Percentiles rank a stretch among this genome's conserved stretches.
Evolutionary conservation across 2,888 invertebrate genomes (phyloP).

Genomic region (Melipona bicolor): DNA sequence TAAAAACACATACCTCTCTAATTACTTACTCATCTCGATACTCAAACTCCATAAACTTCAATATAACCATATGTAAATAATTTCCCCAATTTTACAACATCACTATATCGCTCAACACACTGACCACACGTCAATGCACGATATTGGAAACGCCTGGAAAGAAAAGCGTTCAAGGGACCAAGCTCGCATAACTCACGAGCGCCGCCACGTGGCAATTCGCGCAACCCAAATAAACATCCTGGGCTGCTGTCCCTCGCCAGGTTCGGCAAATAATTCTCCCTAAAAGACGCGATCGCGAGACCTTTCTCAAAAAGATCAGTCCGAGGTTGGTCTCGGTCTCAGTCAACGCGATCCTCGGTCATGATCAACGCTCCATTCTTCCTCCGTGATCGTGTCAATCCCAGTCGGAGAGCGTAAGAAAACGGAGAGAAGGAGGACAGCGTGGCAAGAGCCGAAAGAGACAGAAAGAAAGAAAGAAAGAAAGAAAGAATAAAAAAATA

Average conservation of each 20-base stretch:
- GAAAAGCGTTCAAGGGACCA: background rate
- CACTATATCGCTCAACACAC: background rate
- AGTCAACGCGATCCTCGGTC: constrained; percentile 42
- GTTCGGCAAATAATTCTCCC: background rate
- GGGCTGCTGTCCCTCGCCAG: constrained; percentile 2
- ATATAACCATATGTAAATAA: too few relatives aligned
- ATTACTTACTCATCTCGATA: background rate
- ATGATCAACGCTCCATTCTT: constrained; percentile 59
- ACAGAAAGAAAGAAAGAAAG: background rate
- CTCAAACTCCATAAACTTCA: background rate
- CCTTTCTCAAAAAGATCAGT: background rate
- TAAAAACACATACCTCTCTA: background rate
- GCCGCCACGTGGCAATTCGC: constrained; percentile 7
- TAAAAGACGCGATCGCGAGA: constrained; percentile 31
- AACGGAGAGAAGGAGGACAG: background rate
- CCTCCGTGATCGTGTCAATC: too few relatives aligned
- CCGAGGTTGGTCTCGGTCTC: constrained; percentile 14
- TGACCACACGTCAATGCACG: background rate
- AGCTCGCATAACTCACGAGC: constrained; percentile 13
- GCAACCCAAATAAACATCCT: constrained; percentile 36
- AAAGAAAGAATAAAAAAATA: background rate
- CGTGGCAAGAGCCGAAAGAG: background rate
- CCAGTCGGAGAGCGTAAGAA: background rate
- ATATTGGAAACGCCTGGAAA: background rate
- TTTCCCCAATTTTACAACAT: background rate